Percentiles rank a stretch among this genome's conserved stretches.
Conservation (phyloP, 2,888 invertebrate genomes). For the Nipponacmea schrenckii region DNA sequence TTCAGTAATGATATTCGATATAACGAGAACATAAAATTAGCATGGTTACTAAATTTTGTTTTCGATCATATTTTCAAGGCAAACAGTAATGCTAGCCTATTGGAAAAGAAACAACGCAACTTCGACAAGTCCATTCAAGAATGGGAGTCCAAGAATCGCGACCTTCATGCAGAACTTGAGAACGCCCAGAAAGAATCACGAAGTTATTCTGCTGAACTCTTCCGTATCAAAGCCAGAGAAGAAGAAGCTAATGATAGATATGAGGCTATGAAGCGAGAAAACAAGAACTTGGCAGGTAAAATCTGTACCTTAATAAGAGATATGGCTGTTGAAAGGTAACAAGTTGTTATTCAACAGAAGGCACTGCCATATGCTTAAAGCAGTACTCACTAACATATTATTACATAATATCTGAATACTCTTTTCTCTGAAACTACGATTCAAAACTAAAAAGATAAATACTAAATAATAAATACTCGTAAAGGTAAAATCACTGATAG, state of each 20-base stretch:
- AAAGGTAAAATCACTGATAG: too few relatives aligned
- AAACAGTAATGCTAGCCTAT: slow-evolving; percentile 76
- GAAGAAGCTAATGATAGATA: slow-evolving; percentile 97
- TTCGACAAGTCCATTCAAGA: slow-evolving; percentile 99
- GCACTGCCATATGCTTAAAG: too few relatives aligned
- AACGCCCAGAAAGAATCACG: slow-evolving; percentile 99
- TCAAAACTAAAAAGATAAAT: too few relatives aligned
- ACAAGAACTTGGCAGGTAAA: slow-evolving; percentile 91
- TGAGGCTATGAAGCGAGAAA: slow-evolving; percentile 97
- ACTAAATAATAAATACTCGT: too few relatives aligned
- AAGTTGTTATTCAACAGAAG: too few relatives aligned
- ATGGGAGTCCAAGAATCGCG: slow-evolving; percentile 99
- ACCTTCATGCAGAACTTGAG: slow-evolving; percentile 85
- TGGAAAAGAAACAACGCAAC: slow-evolving; percentile 99
- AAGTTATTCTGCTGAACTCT: slow-evolving; percentile 98
- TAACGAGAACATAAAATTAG: too few relatives aligned
- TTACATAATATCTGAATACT: too few relatives aligned
- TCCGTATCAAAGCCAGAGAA: slow-evolving; percentile 96
- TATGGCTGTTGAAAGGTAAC: too few relatives aligned
- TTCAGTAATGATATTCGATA: background rate
- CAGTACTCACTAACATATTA: too few relatives aligned
- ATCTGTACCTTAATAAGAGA: background rate
- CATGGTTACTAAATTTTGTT: too few relatives aligned
- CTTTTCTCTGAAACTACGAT: too few relatives aligned
- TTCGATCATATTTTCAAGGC: slow-evolving; percentile 25